Evolutionary conservation across 2,888 invertebrate genomes (phyloP).

Genomic region (Maniola hyperantus): DNA sequence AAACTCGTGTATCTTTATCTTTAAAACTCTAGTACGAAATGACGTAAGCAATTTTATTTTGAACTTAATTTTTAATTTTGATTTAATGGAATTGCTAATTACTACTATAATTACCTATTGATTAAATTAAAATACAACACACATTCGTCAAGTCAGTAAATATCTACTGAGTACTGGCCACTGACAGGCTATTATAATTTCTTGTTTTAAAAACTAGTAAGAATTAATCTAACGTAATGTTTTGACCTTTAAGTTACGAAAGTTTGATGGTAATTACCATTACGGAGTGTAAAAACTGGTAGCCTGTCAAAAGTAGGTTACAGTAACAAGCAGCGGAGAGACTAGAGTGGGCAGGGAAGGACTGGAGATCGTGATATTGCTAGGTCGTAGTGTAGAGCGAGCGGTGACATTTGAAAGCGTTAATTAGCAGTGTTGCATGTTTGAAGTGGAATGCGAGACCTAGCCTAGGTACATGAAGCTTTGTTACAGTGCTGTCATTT

Average conservation of each 20-base stretch:
- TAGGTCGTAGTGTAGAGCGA: background rate
- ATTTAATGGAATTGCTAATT: too few relatives aligned
- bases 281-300: constrained; percentile 3
- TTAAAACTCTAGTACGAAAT: too few relatives aligned
- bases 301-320: background rate
- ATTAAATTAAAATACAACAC: too few relatives aligned
- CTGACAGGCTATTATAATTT: background rate
- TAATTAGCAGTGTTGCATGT: background rate
- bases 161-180: too few relatives aligned
- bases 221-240: constrained; percentile 7
- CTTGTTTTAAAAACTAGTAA: constrained; percentile 8
- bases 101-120: too few relatives aligned
- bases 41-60: too few relatives aligned
- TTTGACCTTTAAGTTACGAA: constrained; percentile 15
- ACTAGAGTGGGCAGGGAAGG: background rate
- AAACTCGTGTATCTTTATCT: too few relatives aligned
- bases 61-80: too few relatives aligned
- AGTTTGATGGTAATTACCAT: background rate
- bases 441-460: background rate
- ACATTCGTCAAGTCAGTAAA: too few relatives aligned
- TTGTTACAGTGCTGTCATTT: background rate
- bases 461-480: background rate
- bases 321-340: too few relatives aligned
- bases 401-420: background rate
- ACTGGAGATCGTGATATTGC: background rate